Percentiles rank a stretch among this genome's conserved stretches.
Conservation (phyloP, 2,888 invertebrate genomes). For the Agrochola lota region DNA sequence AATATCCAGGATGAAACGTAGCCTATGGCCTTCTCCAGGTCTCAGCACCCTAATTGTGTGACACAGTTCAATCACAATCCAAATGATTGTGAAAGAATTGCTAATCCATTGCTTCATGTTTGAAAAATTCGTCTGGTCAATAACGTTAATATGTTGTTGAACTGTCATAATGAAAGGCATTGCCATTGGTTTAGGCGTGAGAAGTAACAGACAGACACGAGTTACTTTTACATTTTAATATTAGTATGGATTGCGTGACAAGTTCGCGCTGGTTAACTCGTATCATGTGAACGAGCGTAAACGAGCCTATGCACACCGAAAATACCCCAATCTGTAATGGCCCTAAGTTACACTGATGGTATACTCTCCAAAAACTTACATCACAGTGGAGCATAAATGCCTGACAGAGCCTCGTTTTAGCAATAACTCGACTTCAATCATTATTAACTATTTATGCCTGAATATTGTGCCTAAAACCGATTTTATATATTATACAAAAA, state of each 20-base stretch:
- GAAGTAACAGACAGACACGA: neutral
- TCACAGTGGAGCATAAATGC: conserved; percentile 57
- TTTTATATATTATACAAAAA: neutral
- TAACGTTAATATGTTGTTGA: neutral
- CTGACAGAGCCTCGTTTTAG: conserved; percentile 29
- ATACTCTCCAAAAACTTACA: conserved; percentile 30
- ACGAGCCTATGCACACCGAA: neutral
- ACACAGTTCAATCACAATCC: neutral
- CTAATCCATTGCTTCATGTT: neutral
- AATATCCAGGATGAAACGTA: too few species aligned
- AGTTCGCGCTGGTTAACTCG: neutral
- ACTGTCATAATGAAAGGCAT: neutral
- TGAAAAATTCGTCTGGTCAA: neutral
- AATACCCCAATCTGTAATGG: conserved; percentile 9
- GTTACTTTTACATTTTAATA: too few species aligned
- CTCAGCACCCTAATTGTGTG: neutral
- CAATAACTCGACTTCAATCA: conserved; percentile 22
- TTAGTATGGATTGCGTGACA: neutral
- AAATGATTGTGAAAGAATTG: neutral
- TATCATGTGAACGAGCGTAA: neutral
- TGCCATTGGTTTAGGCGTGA: neutral
- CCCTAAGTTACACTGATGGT: conserved; percentile 17
- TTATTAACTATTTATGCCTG: neutral
- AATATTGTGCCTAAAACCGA: conserved; percentile 17
- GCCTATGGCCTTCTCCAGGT: too few species aligned